Percentiles rank a stretch among this genome's conserved stretches.
phyloP scores from a whole-genome alignment of 2,113 vertebrate species.

The Dipodomys spectabilis region DNA sequence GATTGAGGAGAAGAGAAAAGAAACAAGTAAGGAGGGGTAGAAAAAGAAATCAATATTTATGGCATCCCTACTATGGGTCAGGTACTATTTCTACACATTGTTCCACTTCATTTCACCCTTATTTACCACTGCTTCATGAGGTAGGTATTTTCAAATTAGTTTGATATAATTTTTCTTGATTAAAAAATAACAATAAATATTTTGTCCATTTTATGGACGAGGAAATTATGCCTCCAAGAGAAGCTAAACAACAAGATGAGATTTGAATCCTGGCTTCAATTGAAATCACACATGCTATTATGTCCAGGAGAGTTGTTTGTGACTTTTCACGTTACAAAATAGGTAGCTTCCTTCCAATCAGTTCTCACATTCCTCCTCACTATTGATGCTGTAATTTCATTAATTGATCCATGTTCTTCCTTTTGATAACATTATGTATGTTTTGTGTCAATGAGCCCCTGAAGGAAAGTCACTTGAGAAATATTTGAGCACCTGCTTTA shows the following conservation, averaged over 20 bases:
- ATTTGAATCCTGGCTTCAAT: conserved; percentile 42
- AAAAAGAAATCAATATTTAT: neutral
- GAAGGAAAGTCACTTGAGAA: conserved; percentile 31
- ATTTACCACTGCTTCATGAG: neutral
- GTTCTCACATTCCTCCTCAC: neutral
- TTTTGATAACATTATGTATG: neutral
- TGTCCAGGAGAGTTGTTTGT: neutral
- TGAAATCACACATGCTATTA: neutral
- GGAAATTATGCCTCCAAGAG: neutral
- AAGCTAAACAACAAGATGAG: conserved; percentile 1
- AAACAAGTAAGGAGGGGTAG: neutral
- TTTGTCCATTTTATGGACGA: neutral
- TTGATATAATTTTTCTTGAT: neutral
- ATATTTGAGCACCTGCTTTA: neutral
- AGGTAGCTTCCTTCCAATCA: neutral
- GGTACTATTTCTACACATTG: neutral
- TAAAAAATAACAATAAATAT: conserved; percentile 20
- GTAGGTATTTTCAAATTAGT: conserved; percentile 18
- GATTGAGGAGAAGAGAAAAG: neutral
- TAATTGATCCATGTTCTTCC: neutral
- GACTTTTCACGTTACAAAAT: conserved; percentile 11
- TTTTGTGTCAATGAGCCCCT: conserved; percentile 5
- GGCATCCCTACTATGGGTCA: neutral
- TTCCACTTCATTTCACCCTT: neutral
- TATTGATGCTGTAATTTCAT: neutral